Evolutionary conservation across 2,113 vertebrate species (phyloP).

Genomic region (Antechinus flavipes): DNA sequence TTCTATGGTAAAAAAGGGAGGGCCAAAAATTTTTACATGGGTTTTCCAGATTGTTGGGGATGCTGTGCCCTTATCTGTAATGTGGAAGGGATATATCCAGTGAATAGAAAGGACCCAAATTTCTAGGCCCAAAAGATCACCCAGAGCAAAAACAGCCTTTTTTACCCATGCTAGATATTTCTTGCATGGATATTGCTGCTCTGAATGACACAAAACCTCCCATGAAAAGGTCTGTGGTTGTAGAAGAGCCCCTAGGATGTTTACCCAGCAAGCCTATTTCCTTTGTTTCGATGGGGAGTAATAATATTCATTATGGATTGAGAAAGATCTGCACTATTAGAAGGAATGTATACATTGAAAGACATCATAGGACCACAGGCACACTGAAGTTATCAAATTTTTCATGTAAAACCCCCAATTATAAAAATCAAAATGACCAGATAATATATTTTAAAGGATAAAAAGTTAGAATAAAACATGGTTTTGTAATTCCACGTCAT

Average conservation of each 20-base stretch:
- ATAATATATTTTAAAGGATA: not conserved
- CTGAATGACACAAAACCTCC: too few relatives aligned
- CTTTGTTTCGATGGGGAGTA: not conserved
- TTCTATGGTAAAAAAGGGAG: too few relatives aligned
- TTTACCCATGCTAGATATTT: not conserved
- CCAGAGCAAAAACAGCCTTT: conserved; percentile 48
- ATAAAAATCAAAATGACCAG: not conserved
- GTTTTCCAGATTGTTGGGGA: too few relatives aligned
- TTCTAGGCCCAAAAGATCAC: conserved; percentile 57
- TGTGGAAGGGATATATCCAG: too few relatives aligned
- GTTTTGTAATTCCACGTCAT: not conserved
- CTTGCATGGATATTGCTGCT: not conserved
- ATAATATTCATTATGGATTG: not conserved
- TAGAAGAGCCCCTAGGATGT: not conserved
- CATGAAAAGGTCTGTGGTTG: not conserved
- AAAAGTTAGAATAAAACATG: not conserved
- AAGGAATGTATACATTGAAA: not conserved
- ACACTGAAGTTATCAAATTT: not conserved
- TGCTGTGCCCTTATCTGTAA: too few relatives aligned
- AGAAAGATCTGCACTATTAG: not conserved
- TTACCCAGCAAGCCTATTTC: not conserved
- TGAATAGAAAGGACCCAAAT: conserved; percentile 29
- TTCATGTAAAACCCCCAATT: not conserved
- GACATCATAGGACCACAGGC: not conserved
- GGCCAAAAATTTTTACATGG: too few relatives aligned